Base-by-base conservation (phyloP, 1,140 invertebrate species). In the Bombus terrestris region DNA sequence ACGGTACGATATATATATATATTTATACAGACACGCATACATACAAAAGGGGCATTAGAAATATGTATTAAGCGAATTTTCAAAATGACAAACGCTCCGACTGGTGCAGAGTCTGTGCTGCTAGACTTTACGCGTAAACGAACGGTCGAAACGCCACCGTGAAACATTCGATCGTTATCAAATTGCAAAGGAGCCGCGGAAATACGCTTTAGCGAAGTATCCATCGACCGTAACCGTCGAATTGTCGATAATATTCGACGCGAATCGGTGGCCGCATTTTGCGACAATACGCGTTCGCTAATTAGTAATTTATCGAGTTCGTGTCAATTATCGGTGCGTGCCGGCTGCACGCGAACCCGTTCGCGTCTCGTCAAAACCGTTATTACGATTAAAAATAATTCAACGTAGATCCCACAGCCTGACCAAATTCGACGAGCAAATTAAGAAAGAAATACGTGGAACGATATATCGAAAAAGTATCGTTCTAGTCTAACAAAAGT, bases 241-340 rank as follows among this genome's bases (percentile, higher is more conserved):
- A 66, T 78, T 62, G 88, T 77, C 87, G 82, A 89, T 89, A 89
- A 89, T 86, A 86, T 83, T 75, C 86, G 75, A 59, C 57, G 68
- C 69, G 81, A 64, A 87, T 87, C 89, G 62, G 62, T 80, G 69
- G 72, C 53, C 41, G 75, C 69, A 39, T 85, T 89, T 86, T 80
- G 86, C 74, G 79, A 76, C 62, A 53, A 68, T 69, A 74, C 43
- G 81, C 43, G 66, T 75, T 69, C 83, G 66, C 76, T 83, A 87
- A 88, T 91, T 85, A 80, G 25, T 85, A 85, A 85, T 85, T 90
- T 86, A 88, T 89, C 47, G 68, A 75, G 62, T 88, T 69, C 71
- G 86, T 86, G 87, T 81, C 86, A 86, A 91, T 91, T 87, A 85
- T 83, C 76, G 71, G n/a, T 15, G 82, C 12, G 28, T 18, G 43